Evolutionary conservation across 1,140 invertebrate genomes (phyloP), one percentile per base, ranked within the genome.

Genomic region (Atta texana): DNA sequence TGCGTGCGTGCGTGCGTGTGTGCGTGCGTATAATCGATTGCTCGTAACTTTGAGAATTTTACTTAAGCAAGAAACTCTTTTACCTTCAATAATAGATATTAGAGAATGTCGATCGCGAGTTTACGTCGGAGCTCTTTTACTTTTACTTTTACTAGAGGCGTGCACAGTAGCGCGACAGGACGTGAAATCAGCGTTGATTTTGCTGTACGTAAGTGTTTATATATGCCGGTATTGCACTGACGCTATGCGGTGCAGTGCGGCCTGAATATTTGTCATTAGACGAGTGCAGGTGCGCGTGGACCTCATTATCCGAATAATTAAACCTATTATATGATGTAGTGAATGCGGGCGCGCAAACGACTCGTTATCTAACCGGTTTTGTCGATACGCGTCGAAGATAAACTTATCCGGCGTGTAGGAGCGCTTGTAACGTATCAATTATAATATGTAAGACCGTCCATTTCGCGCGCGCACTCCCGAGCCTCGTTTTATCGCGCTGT

Each of bases 361-460:
- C 89, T 90, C 89, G 88, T 91, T 91, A 91, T 91, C 90, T 91
- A 90, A 91, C 90, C 90, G 90, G 90, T 91, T 91, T 87, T 72
- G 89, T 90, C 87, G 90, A 91, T 91, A 66, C 84, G 87, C 78
- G 72, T 87, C 71, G 74, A 55, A 90, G 90, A 91, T 91, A 91
- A 91, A 91, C 89, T 89, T 90, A 90, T 90, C 89, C 85, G 72
- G 81, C 89, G 87, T 91, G 82, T 90, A 80, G 89, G 63, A 84
- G 77, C 87, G 81, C 81, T 88, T 88, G 89, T 90, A 91, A 91
- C 87, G 84, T 88, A 91, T 91, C 90, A 91, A 91, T 91, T 91
- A 90, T 88, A 88, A 80, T 90, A 87, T 87, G 75, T 87, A 87
- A 84, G 89, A 63, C 74, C 34, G 88, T 49, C 68, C 72, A 75